phyloP scores from a whole-genome alignment of 2,888 invertebrate species.

The Sesia apiformis region DNA sequence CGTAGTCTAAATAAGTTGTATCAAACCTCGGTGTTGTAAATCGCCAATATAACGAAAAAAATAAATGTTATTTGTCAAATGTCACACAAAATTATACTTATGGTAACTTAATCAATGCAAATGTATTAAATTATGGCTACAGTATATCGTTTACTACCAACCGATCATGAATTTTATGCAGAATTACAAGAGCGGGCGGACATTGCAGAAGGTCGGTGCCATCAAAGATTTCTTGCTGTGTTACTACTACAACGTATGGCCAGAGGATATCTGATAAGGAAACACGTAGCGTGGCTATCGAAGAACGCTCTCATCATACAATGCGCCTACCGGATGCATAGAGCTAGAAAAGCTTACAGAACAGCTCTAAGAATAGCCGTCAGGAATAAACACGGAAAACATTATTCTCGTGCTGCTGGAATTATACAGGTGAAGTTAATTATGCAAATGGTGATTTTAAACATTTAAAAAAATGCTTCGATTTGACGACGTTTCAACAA shows the following conservation, averaged over 20 bases:
- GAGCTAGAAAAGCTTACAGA: conserved; percentile 40
- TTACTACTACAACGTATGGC: conserved; percentile 41
- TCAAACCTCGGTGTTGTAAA: neutral
- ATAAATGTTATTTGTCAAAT: too few species aligned
- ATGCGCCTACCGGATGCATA: conserved; percentile 47
- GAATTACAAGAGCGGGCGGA: conserved; percentile 40
- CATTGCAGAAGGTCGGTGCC: conserved; percentile 34
- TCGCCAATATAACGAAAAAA: too few species aligned
- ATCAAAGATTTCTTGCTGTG: conserved; percentile 38
- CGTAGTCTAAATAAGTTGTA: conserved; percentile 10
- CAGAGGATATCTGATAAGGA: conserved; percentile 49
- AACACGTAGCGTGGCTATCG: conserved; percentile 48
- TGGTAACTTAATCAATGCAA: too few species aligned
- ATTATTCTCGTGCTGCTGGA: conserved; percentile 46
- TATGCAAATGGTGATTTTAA: too few species aligned
- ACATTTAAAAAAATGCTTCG: too few species aligned
- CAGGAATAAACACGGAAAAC: conserved; percentile 37
- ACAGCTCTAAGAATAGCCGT: conserved; percentile 46
- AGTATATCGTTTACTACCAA: conserved; percentile 33
- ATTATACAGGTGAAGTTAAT: conserved; percentile 41
- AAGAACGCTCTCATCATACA: conserved; percentile 52
- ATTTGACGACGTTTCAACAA: too few species aligned
- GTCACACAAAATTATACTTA: too few species aligned
- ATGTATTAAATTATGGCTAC: conserved; percentile 37
- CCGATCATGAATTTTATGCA: conserved; percentile 30